Evolutionary conservation across 2,888 invertebrate genomes (phyloP).

Genomic region (Cyclophora punctaria): DNA sequence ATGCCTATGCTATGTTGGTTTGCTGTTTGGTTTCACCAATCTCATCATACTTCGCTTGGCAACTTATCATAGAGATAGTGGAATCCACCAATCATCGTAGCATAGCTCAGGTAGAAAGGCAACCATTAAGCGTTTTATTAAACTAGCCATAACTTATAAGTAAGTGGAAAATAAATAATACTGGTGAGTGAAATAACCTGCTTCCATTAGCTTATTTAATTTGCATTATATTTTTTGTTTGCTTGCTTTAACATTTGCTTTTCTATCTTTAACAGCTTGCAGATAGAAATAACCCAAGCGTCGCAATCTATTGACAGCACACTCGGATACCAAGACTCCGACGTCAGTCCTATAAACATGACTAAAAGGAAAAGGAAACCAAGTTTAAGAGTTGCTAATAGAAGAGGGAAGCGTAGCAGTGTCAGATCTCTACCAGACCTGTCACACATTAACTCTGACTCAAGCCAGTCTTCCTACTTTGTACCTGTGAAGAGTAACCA

Average conservation of each 20-base stretch:
- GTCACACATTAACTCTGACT: slow-evolving; percentile 30
- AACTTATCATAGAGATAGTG: too few species aligned
- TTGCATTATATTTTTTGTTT: slow-evolving; percentile 21
- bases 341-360: slow-evolving; percentile 32
- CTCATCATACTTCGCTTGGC: too few species aligned
- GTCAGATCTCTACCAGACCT: slow-evolving; percentile 13
- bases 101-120: too few species aligned
- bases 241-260: slow-evolving; percentile 13
- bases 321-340: slow-evolving; percentile 59
- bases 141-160: too few species aligned
- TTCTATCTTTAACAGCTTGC: slow-evolving; percentile 33
- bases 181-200: slow-evolving; percentile 38
- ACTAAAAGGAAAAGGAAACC: slow-evolving; percentile 35
- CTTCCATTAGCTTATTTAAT: slow-evolving; percentile 43
- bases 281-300: slow-evolving; percentile 26
- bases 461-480: slow-evolving; percentile 34
- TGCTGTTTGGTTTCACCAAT: too few species aligned
- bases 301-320: slow-evolving; percentile 43
- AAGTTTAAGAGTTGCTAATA: slow-evolving; percentile 19
- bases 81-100: too few species aligned
- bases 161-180: slow-evolving; percentile 1
- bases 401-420: slow-evolving; percentile 19
- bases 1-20: too few species aligned
- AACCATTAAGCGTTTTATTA: too few species aligned
- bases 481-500: slow-evolving; percentile 17